Evolutionary conservation across 2,113 vertebrate species (phyloP), one percentile per base, ranked within the genome.

Genomic region (Raja brachyura): DNA sequence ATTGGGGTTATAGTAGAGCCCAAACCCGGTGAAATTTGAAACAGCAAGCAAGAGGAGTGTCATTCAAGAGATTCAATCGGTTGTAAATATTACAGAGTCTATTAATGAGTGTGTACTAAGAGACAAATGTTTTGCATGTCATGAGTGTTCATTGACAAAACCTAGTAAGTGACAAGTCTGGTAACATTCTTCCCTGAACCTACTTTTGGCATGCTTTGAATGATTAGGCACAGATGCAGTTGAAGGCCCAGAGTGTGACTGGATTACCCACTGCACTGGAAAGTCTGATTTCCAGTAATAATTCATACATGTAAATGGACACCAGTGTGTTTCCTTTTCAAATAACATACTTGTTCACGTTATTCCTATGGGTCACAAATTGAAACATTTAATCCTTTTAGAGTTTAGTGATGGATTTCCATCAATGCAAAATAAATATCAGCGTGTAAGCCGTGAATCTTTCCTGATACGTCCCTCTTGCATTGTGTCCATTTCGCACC

Each of bases 21-120:
- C 68, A 8, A 92, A 13, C 14, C 68, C 66, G 54, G 18, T 25
- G 66, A 73, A 68, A 48, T 54, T 33, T 25, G 39, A 92, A 33
- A 66, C 18, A 5, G 93, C 7, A 48, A 39, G 70, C 28, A 70
- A 73, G 18, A 73, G 14, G 20, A 73, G 3, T 9, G 16, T 56
- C 56, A 20, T 16, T 92, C 93, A 93, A 7, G 16, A n/a, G 92
- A 90, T 94, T n/a, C 0, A 75, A 86, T 59, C 13, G 56, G 33
- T 22, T 14, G 68, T 20, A 73, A 70, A 54, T 68, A 74, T 92
- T 92, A 54, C 66, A 74, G 68, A 33, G 90, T 31, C 93, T 74
- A 93, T 20, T 14, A 93, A 31, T 78, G 90, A 3, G 10, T 93
- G 76, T 10, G 0, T 25, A 93, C 8, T 18, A 4, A 0, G 5